Percentiles rank a stretch among this genome's conserved stretches.
Conservation (phyloP, 2,113 vertebrate genomes). For the Sus scrofa region DNA sequence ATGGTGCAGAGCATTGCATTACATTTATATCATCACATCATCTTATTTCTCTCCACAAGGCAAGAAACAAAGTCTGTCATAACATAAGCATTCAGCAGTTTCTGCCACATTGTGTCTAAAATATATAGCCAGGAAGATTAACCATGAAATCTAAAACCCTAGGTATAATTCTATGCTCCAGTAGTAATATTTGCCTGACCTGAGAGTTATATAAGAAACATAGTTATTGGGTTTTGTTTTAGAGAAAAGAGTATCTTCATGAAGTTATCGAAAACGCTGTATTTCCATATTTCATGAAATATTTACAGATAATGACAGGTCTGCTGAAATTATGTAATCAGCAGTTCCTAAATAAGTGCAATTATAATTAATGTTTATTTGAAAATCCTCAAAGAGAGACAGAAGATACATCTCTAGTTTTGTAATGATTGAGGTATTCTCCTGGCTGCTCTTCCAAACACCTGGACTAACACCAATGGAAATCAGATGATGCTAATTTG, state of each 20-base stretch:
- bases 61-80: conserved; percentile 66
- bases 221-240: conserved; percentile 29
- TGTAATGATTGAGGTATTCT: conserved; percentile 86
- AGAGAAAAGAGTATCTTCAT: conserved; percentile 7
- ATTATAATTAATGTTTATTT: conserved; percentile 86
- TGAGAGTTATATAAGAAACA: conserved; percentile 29
- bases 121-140: conserved; percentile 56
- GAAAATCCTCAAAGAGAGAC: conserved; percentile 84
- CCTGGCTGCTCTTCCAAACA: conserved; percentile 86
- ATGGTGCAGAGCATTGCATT: conserved; percentile 60
- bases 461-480: conserved; percentile 87
- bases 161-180: conserved; percentile 29
- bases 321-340: conserved; percentile 84
- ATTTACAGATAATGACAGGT: conserved; percentile 72
- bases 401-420: conserved; percentile 86
- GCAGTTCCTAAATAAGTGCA: conserved; percentile 79
- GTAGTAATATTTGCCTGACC: conserved; percentile 22
- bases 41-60: conserved; percentile 69
- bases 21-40: conserved; percentile 60
- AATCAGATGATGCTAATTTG: conserved; percentile 88
- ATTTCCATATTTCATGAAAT: conserved; percentile 74
- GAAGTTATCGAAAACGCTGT: conserved; percentile 55
- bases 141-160: conserved; percentile 32
- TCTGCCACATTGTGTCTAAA: conserved; percentile 53
- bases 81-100: conserved; percentile 72